These are phyloP conservation scores for Volucella inflata DNA, from an alignment of 2,888 invertebrate genomes.

Conservation along the genomic window DNA sequence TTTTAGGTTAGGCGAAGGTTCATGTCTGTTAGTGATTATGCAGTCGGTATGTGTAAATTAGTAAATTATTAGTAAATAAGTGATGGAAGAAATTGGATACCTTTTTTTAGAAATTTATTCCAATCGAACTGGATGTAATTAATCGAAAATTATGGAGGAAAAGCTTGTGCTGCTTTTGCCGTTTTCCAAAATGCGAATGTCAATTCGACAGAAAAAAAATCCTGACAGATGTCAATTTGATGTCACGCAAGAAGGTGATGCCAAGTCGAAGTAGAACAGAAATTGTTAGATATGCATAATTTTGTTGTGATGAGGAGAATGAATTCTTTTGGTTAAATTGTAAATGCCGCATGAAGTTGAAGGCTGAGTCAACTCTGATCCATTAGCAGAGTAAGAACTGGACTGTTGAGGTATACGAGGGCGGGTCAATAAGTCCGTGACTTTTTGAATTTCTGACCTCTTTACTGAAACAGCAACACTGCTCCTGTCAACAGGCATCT, in stretches of 20 bases:
- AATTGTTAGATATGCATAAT: not conserved
- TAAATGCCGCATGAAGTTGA: too few relatives aligned
- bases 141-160: slow-evolving; percentile 46
- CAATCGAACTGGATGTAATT: slow-evolving; percentile 44
- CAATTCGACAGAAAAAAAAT: slow-evolving; percentile 46
- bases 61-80: not conserved
- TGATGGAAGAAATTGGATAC: not conserved
- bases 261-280: slow-evolving; percentile 7
- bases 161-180: slow-evolving; percentile 56
- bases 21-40: not conserved
- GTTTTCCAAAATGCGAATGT: slow-evolving; percentile 70
- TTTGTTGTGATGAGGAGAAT: too few relatives aligned
- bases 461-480: too few relatives aligned
- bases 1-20: slow-evolving; percentile 73
- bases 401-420: too few relatives aligned
- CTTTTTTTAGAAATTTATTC: slow-evolving; percentile 36
- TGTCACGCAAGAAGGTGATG: slow-evolving; percentile 1
- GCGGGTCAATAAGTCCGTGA: too few relatives aligned
- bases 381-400: too few relatives aligned
- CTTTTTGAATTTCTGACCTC: too few relatives aligned
- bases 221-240: slow-evolving; percentile 37
- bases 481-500: too few relatives aligned
- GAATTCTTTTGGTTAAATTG: too few relatives aligned
- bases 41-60: not conserved
- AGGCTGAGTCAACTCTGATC: too few relatives aligned